phyloP scores from a whole-genome alignment of 2,797 vertebrate species.

The Thripadectes ignobilis region DNA sequence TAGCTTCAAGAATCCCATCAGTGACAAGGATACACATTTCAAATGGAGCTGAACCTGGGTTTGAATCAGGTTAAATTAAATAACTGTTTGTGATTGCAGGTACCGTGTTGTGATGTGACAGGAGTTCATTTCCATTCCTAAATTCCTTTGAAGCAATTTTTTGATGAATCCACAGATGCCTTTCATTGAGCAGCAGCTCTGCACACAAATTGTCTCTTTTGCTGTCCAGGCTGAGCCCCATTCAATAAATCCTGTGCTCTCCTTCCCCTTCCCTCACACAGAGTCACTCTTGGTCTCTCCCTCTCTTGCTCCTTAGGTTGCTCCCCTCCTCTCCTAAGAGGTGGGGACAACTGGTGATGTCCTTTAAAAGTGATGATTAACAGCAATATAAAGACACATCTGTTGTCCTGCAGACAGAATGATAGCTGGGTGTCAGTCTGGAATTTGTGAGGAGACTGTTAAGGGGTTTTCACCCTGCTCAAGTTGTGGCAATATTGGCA shows the following conservation, averaged over 20 bases:
- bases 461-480: not conserved
- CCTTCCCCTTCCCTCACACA: not conserved
- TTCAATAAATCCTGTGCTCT: not conserved
- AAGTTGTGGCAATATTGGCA: not conserved
- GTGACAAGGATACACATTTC: not conserved
- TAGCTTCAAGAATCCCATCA: not conserved
- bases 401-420: not conserved
- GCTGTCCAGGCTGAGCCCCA: not conserved
- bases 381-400: not conserved
- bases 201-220: not conserved
- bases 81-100: not conserved
- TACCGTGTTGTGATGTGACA: not conserved
- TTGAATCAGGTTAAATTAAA: constrained; percentile 20
- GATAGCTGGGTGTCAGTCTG: not conserved
- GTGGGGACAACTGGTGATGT: not conserved
- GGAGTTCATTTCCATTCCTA: constrained; percentile 9
- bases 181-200: not conserved
- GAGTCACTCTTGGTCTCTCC: not conserved
- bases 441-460: not conserved
- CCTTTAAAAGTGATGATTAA: not conserved
- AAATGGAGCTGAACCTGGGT: not conserved
- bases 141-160: constrained; percentile 3
- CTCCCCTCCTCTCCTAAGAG: not conserved
- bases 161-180: not conserved
- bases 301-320: not conserved